Percentiles rank a stretch among this genome's conserved stretches.
phyloP scores from a whole-genome alignment of 2,888 invertebrate species.

The Drosophila monieri region DNA sequence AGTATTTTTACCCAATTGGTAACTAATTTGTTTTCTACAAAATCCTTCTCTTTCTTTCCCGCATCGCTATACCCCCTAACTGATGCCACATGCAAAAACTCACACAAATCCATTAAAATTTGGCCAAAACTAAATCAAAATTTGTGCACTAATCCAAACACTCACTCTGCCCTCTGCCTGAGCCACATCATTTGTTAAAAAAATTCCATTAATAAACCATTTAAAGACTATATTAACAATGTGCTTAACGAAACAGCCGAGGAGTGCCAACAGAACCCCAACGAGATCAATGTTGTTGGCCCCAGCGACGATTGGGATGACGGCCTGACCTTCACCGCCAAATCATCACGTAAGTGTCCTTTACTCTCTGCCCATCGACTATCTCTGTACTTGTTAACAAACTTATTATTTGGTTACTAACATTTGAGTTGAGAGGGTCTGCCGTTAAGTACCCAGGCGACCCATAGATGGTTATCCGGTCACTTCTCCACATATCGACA shows the following conservation, averaged over 20 bases:
- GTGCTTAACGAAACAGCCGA: conserved; percentile 89
- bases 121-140: conserved; percentile 18
- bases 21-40: conserved; percentile 35
- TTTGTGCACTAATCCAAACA: conserved; percentile 17
- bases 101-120: conserved; percentile 1
- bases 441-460: conserved; percentile 25
- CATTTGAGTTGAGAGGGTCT: conserved; percentile 19
- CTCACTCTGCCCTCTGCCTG: conserved; percentile 7
- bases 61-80: conserved; percentile 21
- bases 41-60: conserved; percentile 42
- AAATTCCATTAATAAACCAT: conserved; percentile 11
- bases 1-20: conserved; percentile 23
- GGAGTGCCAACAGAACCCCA: conserved; percentile 78
- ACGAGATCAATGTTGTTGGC: conserved; percentile 84
- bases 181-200: conserved; percentile 11
- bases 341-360: conserved; percentile 91
- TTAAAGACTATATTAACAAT: conserved; percentile 92
- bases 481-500: conserved; percentile 4
- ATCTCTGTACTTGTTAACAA: neutral
- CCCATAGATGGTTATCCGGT: conserved; percentile 12
- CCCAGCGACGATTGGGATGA: conserved; percentile 91
- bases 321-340: conserved; percentile 95
- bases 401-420: conserved; percentile 29
- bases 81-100: conserved; percentile 18
- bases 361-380: neutral